These are phyloP conservation scores for Sphaerolaimus hirsutus DNA, from an alignment of 2,888 invertebrate species.

Conservation along the genomic window DNA sequence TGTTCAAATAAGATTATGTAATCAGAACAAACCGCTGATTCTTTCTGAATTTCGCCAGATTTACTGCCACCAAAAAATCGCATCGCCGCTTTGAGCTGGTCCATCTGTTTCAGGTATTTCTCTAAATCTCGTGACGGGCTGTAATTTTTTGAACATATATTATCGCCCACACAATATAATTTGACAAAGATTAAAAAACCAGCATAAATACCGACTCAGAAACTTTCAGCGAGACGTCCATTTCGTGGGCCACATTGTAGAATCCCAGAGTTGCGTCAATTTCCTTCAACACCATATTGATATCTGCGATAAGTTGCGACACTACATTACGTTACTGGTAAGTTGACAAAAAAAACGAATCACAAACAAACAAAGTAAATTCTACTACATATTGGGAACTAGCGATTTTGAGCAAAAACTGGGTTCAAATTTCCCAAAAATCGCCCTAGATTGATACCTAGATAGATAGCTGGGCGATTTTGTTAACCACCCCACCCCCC, in stretches of 20 bases:
- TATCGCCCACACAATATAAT: neutral
- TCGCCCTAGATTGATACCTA: too few relatives aligned
- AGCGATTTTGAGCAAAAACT: too few relatives aligned
- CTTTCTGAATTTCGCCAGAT: conserved; percentile 16
- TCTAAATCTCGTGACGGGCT: conserved; percentile 34
- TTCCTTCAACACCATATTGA: conserved; percentile 60
- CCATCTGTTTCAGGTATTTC: conserved; percentile 45
- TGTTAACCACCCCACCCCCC: too few relatives aligned
- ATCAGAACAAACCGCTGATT: neutral
- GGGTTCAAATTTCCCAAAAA: too few relatives aligned
- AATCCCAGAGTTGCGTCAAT: conserved; percentile 79
- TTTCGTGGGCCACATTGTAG: conserved; percentile 76
- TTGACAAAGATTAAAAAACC: too few relatives aligned
- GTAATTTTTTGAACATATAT: conserved; percentile 3
- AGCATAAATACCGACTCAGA: conserved; percentile 4
- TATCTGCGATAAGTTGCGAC: conserved; percentile 38
- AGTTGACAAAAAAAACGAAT: neutral
- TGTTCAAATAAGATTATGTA: neutral
- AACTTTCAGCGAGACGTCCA: conserved; percentile 48
- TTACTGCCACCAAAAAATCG: conserved; percentile 54
- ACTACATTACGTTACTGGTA: neutral
- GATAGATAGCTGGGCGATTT: too few relatives aligned
- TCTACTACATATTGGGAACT: too few relatives aligned
- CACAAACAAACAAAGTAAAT: neutral
- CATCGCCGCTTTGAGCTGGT: conserved; percentile 58